Percentiles rank a stretch among this genome's conserved stretches.
phyloP scores from a whole-genome alignment of 2,113 vertebrate genomes.

The Indicator indicator region DNA sequence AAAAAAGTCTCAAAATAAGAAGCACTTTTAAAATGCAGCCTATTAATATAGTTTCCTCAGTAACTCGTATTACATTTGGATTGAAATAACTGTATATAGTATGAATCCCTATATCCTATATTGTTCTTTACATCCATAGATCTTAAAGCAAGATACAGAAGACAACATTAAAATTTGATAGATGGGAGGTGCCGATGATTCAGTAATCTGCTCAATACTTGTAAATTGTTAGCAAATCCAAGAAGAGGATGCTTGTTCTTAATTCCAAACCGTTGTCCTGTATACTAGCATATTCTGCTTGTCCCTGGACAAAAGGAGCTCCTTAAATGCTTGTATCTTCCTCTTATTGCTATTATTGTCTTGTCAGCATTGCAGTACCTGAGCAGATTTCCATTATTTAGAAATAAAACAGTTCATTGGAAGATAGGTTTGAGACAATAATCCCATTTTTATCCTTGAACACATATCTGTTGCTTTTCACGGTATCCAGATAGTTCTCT shows the following conservation, averaged over 20 bases:
- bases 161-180: background rate
- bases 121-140: background rate
- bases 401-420: background rate
- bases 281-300: background rate
- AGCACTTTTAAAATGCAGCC: background rate
- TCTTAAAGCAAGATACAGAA: background rate
- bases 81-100: background rate
- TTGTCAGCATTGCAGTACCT: background rate
- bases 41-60: background rate
- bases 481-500: background rate
- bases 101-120: rapidly evolving
- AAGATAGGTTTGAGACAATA: background rate
- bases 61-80: background rate
- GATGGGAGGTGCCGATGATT: background rate
- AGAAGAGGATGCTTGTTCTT: background rate
- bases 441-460: background rate
- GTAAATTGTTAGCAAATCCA: background rate
- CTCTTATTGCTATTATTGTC: background rate
- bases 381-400: background rate
- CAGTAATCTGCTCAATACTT: background rate
- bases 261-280: background rate
- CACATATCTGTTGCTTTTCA: background rate
- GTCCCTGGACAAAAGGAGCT: background rate
- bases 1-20: background rate
- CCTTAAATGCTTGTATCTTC: background rate